These are phyloP conservation scores for Cryptus viduatorius DNA, from an alignment of 2,888 invertebrate species.

Conservation along the genomic window DNA sequence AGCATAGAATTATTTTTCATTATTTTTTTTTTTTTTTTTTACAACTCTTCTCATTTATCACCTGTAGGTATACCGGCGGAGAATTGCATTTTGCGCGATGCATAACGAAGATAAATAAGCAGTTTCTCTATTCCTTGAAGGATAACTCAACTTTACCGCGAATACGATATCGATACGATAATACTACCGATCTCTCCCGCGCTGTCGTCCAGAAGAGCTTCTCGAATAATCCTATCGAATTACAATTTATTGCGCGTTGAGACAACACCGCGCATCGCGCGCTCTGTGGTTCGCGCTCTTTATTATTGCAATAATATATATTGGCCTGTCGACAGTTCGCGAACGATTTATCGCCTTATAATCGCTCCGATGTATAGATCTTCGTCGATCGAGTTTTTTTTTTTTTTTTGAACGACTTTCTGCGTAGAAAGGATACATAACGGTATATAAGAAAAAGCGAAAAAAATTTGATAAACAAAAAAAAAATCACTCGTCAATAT, in stretches of 20 bases:
- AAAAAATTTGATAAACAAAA: not conserved
- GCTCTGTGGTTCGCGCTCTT: not conserved
- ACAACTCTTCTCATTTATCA: not conserved
- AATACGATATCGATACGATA: slow-evolving; percentile 41
- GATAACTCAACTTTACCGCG: slow-evolving; percentile 34
- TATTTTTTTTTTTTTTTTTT: slow-evolving; percentile 4
- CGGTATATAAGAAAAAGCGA: not conserved
- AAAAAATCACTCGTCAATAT: too few species aligned
- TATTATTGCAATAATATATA: slow-evolving; percentile 24
- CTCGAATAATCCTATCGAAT: slow-evolving; percentile 60
- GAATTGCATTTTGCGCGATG: not conserved
- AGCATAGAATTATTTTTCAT: slow-evolving; percentile 20
- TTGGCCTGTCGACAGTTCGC: not conserved
- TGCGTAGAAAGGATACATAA: not conserved
- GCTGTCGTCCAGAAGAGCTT: slow-evolving; percentile 10
- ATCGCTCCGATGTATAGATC: slow-evolving; percentile 1
- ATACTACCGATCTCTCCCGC: slow-evolving; percentile 24
- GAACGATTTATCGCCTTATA: slow-evolving; percentile 8
- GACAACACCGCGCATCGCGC: not conserved
- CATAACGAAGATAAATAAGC: slow-evolving; percentile 9
- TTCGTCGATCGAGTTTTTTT: slow-evolving; percentile 23
- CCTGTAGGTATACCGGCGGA: too few species aligned
- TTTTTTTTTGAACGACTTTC: slow-evolving; percentile 9
- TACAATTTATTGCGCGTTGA: slow-evolving; percentile 54
- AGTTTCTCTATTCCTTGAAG: not conserved